Evolutionary conservation across 2,113 vertebrate species (phyloP).

Genomic region (Noctilio leporinus): DNA sequence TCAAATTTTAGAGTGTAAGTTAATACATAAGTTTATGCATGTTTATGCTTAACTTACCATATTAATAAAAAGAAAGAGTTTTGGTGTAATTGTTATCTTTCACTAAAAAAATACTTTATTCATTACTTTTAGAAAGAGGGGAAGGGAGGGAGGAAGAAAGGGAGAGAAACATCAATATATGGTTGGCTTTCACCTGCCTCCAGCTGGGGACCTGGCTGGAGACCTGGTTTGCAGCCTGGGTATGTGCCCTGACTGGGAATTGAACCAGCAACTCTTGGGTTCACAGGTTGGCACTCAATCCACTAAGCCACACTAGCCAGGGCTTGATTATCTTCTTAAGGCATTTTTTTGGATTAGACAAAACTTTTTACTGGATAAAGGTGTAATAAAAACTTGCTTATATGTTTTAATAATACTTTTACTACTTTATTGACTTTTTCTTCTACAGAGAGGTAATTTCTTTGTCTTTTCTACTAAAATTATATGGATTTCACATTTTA

Average conservation of each 20-base stretch:
- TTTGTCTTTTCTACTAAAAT: not conserved
- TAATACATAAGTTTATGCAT: not conserved
- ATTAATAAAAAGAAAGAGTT: not conserved
- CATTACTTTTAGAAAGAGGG: too few species aligned
- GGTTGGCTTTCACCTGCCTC: too few species aligned
- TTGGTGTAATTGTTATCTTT: not conserved
- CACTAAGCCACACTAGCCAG: too few species aligned
- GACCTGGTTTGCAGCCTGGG: too few species aligned
- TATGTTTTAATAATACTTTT: not conserved
- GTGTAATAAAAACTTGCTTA: conserved; percentile 15
- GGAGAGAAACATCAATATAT: too few species aligned
- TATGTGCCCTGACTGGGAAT: too few species aligned
- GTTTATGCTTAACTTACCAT: not conserved
- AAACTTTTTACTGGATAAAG: not conserved
- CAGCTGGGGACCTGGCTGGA: too few species aligned
- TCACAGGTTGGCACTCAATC: too few species aligned
- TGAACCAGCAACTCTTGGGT: too few species aligned
- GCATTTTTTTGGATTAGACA: not conserved
- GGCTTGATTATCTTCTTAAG: not conserved
- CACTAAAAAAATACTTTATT: too few species aligned
- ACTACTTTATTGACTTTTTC: not conserved
- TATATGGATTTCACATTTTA: not conserved
- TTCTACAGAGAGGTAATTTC: not conserved
- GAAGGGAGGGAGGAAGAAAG: too few species aligned
- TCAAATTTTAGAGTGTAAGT: not conserved